Conservation (phyloP, 2,797 vertebrate species). For the Scleropages formosus region DNA sequence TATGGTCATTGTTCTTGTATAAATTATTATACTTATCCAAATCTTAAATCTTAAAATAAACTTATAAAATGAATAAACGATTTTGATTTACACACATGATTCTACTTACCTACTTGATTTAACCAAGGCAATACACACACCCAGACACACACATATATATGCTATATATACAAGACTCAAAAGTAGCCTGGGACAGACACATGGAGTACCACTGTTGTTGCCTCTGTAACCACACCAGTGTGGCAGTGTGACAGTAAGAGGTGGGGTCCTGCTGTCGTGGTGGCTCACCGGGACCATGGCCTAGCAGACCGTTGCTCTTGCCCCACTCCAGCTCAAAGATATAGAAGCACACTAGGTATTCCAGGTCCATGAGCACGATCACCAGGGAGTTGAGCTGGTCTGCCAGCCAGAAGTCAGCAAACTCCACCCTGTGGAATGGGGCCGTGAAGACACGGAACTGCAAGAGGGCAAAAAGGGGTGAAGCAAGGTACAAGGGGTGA, state of each 20-base stretch:
- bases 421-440: slow-evolving; percentile 95
- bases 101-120: no score
- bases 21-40: no score
- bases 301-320: slow-evolving; percentile 60
- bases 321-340: slow-evolving; percentile 90
- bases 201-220: neutral
- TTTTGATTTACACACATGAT: no score
- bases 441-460: slow-evolving; percentile 97
- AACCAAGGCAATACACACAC: no score
- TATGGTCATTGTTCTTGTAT: no score
- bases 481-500: neutral
- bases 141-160: no score
- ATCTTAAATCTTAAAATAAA: no score
- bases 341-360: slow-evolving; percentile 99
- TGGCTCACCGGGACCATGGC: slow-evolving; percentile 49
- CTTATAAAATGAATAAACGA: no score
- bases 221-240: neutral
- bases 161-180: no score
- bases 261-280: neutral
- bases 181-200: neutral
- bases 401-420: slow-evolving; percentile 98
- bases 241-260: neutral
- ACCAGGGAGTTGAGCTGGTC: slow-evolving; percentile 96
- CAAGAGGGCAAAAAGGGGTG: neutral
- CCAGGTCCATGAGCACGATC: slow-evolving; percentile 92